Conservation (phyloP, 2,888 invertebrate species). For the Polydrusus pterygomalis region DNA sequence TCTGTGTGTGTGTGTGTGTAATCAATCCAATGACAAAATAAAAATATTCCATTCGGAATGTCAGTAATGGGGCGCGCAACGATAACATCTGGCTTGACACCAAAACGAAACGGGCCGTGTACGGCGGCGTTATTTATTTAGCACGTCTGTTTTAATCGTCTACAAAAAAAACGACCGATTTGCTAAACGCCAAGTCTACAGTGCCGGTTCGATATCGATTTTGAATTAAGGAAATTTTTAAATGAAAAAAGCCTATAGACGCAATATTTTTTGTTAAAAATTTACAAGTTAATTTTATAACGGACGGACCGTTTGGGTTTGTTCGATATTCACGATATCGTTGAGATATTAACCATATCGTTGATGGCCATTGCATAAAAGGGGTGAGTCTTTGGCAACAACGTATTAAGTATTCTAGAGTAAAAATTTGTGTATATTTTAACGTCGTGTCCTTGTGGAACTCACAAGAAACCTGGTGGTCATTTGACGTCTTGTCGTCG, state of each 20-base stretch:
- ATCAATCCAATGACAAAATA: conserved; percentile 2
- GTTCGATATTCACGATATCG: no score
- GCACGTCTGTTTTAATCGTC: conserved; percentile 2
- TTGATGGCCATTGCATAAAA: no score
- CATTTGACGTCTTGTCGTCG: no score
- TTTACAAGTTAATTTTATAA: no score
- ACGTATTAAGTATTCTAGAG: no score
- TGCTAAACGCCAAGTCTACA: not conserved
- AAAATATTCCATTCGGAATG: conserved; percentile 1
- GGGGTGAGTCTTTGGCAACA: no score
- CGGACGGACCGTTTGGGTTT: not conserved
- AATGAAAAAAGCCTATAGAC: no score
- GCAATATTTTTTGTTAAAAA: no score
- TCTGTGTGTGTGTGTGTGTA: not conserved
- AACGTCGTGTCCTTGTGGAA: no score
- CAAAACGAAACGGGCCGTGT: conserved; percentile 15
- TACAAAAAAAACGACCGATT: not conserved
- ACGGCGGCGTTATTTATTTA: conserved; percentile 26
- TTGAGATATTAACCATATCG: no score
- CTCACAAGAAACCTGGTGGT: no score
- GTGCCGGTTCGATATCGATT: not conserved
- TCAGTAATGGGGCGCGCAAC: conserved; percentile 15
- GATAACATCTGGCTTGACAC: conserved; percentile 17
- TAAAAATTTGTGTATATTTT: no score
- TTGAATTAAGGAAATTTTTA: not conserved